Conservation (phyloP, 2,888 invertebrate species). For the Agonum fuliginosum region DNA sequence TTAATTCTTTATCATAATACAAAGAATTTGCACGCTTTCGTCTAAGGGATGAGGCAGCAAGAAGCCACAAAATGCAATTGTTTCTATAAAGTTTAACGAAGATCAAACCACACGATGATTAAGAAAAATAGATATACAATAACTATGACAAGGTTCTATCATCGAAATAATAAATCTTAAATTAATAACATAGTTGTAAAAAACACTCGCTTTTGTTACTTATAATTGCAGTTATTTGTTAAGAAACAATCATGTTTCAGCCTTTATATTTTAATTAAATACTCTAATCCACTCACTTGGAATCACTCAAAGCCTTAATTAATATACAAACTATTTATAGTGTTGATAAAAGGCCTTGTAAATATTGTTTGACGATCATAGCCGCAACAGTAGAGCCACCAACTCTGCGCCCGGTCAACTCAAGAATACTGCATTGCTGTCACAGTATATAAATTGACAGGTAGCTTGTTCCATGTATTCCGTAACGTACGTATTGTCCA, state of each 20-base stretch:
- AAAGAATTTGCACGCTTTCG: constrained; percentile 58
- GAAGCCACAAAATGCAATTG: constrained; percentile 58
- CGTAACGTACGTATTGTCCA: too few relatives aligned
- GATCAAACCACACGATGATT: constrained; percentile 54
- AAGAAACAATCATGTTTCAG: constrained; percentile 66
- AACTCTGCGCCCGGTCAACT: constrained; percentile 14
- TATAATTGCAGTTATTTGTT: constrained; percentile 66
- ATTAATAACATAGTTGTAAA: constrained; percentile 55
- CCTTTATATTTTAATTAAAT: constrained; percentile 64
- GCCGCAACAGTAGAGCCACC: constrained; percentile 15
- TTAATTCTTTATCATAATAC: constrained; percentile 8
- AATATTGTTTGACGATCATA: constrained; percentile 51
- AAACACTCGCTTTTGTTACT: constrained; percentile 63
- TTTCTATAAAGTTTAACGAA: constrained; percentile 53
- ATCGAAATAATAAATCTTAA: constrained; percentile 55
- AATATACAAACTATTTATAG: constrained; percentile 56
- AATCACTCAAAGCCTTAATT: constrained; percentile 59
- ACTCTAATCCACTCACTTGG: constrained; percentile 57
- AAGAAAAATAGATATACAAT: constrained; percentile 55
- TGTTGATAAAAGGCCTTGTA: constrained; percentile 59
- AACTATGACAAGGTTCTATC: constrained; percentile 41
- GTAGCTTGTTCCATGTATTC: too few relatives aligned
- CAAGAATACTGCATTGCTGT: not conserved
- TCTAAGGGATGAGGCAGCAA: constrained; percentile 53
- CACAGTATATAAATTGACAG: too few relatives aligned